A percentile compares a stretch with the other conserved stretches of the same genome.
Evolutionary conservation across 2,113 vertebrate genomes (phyloP).

Genomic region (Clupea harengus): DNA sequence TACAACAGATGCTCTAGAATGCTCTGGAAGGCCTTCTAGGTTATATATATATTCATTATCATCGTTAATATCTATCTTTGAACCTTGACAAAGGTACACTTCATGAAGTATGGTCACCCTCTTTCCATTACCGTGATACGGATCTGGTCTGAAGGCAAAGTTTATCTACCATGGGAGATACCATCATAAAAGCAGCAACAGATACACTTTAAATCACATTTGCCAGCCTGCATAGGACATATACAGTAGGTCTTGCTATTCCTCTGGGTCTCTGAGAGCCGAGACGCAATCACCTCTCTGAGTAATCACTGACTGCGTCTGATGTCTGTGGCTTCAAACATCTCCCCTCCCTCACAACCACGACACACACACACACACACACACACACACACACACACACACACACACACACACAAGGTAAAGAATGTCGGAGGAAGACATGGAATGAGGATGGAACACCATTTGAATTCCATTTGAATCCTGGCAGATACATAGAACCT

Average conservation of each 20-base stretch:
- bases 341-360: neutral
- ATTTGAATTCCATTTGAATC: slow-evolving; percentile 20
- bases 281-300: neutral
- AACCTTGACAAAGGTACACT: neutral
- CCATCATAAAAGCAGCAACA: neutral
- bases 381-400: neutral
- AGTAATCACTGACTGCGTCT: neutral
- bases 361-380: neutral
- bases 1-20: neutral
- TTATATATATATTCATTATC: neutral
- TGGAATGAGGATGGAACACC: neutral
- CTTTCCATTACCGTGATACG: neutral
- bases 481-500: neutral
- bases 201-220: neutral
- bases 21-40: neutral
- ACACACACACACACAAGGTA: neutral
- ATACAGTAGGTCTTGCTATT: neutral
- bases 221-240: neutral
- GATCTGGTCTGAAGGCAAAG: neutral
- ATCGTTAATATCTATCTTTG: neutral
- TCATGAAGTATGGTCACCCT: neutral
- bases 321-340: slow-evolving; percentile 2
- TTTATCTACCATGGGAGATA: too few species aligned
- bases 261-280: neutral
- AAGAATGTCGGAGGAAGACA: neutral